Evolutionary conservation across 2,888 invertebrate species (phyloP).

Genomic region (Andrena minutula): DNA sequence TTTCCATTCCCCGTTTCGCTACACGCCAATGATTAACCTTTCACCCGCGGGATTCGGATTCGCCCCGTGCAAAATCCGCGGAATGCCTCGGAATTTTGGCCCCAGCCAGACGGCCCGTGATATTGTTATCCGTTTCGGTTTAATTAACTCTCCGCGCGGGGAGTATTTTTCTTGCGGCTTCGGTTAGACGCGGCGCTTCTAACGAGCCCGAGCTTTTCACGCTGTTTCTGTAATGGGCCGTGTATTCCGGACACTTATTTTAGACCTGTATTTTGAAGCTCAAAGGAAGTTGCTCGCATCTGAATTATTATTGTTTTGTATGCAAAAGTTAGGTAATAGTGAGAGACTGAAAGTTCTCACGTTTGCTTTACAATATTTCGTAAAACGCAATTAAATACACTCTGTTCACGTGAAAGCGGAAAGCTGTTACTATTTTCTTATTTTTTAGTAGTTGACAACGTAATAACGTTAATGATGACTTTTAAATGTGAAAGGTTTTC

Average conservation of each 20-base stretch:
- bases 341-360: too few species aligned
- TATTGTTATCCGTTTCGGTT: conserved; percentile 35
- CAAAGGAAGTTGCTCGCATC: too few species aligned
- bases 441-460: neutral
- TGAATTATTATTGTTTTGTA: too few species aligned
- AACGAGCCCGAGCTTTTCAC: neutral
- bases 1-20: conserved; percentile 46
- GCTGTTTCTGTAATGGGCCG: neutral
- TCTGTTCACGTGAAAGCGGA: neutral
- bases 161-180: conserved; percentile 22
- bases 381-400: neutral
- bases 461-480: neutral
- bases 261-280: too few species aligned
- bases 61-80: conserved; percentile 31
- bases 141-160: conserved; percentile 31
- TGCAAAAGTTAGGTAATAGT: too few species aligned
- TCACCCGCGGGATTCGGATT: conserved; percentile 42
- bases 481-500: neutral
- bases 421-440: neutral
- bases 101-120: neutral
- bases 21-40: conserved; percentile 55
- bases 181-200: neutral
- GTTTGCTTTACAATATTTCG: neutral
- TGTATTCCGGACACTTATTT: neutral
- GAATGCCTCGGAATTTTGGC: conserved; percentile 44